phyloP scores from a whole-genome alignment of 1,140 invertebrate genomes.

The Antheraea mylitta region DNA sequence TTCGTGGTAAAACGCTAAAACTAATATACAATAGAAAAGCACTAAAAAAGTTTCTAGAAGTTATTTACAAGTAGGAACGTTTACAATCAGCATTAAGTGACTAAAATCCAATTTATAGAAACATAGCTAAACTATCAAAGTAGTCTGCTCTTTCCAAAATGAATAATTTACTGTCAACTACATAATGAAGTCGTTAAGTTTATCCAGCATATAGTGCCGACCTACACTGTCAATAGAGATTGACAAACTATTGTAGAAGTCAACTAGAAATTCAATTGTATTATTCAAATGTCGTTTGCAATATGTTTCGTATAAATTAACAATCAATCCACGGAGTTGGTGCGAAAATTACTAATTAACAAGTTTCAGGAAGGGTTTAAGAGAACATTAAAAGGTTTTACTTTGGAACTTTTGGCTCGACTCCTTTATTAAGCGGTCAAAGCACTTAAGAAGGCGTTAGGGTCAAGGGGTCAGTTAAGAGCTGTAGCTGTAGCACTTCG shows the following conservation, averaged over 20 bases:
- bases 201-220: not conserved
- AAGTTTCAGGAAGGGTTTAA: slow-evolving; percentile 1
- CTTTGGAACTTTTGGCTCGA: not conserved
- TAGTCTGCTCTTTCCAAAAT: too few relatives aligned
- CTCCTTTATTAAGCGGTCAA: not conserved
- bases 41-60: too few relatives aligned
- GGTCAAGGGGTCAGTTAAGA: not conserved
- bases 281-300: not conserved
- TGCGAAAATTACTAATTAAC: slow-evolving; percentile 4
- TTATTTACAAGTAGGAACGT: too few relatives aligned
- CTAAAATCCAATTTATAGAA: too few relatives aligned
- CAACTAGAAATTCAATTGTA: not conserved
- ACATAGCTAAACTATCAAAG: too few relatives aligned
- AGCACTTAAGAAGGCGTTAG: not conserved
- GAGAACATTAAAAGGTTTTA: not conserved
- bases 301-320: not conserved
- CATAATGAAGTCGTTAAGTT: too few relatives aligned
- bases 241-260: not conserved
- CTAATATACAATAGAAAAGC: too few relatives aligned
- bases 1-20: too few relatives aligned
- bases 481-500: too few relatives aligned
- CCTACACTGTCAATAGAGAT: not conserved
- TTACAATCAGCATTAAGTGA: too few relatives aligned
- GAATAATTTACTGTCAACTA: too few relatives aligned
- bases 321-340: not conserved